Evolutionary conservation across 2,888 invertebrate genomes (phyloP).

Genomic region (Scaptomyza polygonia): DNA sequence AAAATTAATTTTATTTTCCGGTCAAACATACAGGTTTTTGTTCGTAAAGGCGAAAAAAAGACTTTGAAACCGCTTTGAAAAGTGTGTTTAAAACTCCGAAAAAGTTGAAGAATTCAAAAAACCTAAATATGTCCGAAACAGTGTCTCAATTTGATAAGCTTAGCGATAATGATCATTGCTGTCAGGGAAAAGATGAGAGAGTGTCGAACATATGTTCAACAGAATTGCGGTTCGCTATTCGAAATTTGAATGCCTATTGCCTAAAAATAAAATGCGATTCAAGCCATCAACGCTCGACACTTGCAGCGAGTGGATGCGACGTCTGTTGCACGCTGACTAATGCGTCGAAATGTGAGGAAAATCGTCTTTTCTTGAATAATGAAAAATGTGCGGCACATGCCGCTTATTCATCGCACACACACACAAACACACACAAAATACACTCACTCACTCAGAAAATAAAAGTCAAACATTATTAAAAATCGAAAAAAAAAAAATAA

Average conservation of each 20-base stretch:
- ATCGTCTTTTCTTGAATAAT: slow-evolving; percentile 42
- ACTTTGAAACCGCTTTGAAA: no score
- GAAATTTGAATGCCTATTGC: slow-evolving; percentile 20
- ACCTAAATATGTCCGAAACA: not conserved
- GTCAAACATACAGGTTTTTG: no score
- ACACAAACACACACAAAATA: slow-evolving; percentile 6
- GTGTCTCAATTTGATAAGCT: not conserved
- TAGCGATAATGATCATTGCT: not conserved
- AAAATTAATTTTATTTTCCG: no score
- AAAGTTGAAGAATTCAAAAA: no score
- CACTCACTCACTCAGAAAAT: slow-evolving; percentile 23
- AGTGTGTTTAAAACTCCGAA: no score
- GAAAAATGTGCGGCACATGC: slow-evolving; percentile 66
- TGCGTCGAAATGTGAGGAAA: slow-evolving; percentile 61
- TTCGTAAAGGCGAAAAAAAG: no score
- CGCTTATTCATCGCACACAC: slow-evolving; percentile 37
- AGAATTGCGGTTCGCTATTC: slow-evolving; percentile 23
- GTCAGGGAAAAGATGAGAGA: slow-evolving; percentile 1
- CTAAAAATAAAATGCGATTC: slow-evolving; percentile 50
- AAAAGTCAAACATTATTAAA: slow-evolving; percentile 30
- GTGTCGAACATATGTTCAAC: slow-evolving; percentile 32
- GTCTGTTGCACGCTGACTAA: slow-evolving; percentile 66
- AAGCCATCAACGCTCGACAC: slow-evolving; percentile 40
- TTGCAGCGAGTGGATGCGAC: slow-evolving; percentile 39
- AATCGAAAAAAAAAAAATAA: slow-evolving; percentile 15